Percentiles rank a stretch among this genome's conserved stretches.
phyloP scores from a whole-genome alignment of 2,888 invertebrate species.

The Stenotaenia linearis region DNA sequence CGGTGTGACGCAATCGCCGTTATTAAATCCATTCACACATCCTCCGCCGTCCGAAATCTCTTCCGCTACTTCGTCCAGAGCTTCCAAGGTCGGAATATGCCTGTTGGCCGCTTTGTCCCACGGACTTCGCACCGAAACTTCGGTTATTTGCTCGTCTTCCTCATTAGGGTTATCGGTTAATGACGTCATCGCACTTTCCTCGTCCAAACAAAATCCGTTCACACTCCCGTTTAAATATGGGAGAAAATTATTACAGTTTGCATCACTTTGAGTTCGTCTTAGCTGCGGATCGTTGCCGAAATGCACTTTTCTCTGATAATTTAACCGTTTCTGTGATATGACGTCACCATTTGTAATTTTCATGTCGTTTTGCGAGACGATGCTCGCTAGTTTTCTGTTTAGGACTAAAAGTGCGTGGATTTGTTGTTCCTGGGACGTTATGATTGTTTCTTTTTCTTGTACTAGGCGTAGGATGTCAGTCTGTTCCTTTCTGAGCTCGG shows the following conservation, averaged over 20 bases:
- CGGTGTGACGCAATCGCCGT: not conserved
- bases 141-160: too few species aligned
- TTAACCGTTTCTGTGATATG: not conserved
- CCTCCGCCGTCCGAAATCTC: not conserved
- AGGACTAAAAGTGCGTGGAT: constrained; percentile 30
- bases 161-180: not conserved
- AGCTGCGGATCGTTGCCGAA: not conserved
- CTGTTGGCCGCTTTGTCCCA: not conserved
- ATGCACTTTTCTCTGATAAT: not conserved
- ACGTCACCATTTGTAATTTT: not conserved
- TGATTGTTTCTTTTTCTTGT: constrained; percentile 58
- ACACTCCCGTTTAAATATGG: not conserved
- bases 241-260: not conserved
- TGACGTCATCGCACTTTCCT: not conserved
- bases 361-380: not conserved
- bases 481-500: constrained; percentile 65
- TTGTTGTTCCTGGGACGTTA: constrained; percentile 31
- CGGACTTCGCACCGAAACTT: not conserved
- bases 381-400: constrained; percentile 30
- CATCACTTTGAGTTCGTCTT: not conserved
- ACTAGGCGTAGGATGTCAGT: constrained; percentile 63
- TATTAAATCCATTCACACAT: not conserved
- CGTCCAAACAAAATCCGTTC: not conserved
- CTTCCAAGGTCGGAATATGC: not conserved
- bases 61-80: constrained; percentile 19